Evolutionary conservation across 2,113 vertebrate genomes (phyloP), one percentile per base, ranked within the genome.

Genomic region (Equus przewalskii): DNA sequence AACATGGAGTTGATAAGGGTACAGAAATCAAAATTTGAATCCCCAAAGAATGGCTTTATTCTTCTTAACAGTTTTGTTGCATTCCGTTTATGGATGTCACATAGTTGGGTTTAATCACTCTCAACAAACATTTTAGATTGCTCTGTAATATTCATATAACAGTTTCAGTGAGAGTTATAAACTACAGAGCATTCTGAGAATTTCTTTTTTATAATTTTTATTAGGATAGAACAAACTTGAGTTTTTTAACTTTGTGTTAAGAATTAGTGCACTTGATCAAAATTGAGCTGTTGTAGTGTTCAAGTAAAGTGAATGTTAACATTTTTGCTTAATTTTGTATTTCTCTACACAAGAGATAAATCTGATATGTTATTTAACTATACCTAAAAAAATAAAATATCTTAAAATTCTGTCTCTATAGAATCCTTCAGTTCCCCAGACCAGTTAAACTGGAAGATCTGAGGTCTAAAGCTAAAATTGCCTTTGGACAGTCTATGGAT

Each of bases 401-500:
- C 75, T 96, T 16, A 91, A 95, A 97, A 98, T 94, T 95, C 15
- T 98, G 49, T 97, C 46, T 98, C 4, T 98, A 69, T 95, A 99
- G 99, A 98, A 99, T 99, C 92, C 98, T 99, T 96, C 99, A 99
- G 97, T 99, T 99, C 92, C 97, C 99, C 70, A 99, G 99, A 75
- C 99, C 99, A n/a, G 98, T 99, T 98, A 99, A 99, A 98, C 99
- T 99, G 96, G 99, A 99, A 96, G 99, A 99, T 98, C 99, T 99
- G 98, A 99, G 95, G 95, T 96, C 98, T 75, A 99, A 99, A 98
- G 99, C 99, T 96, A 99, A 99, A 98, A 98, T 99, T 98, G 99
- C 99, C 89, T 99, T 99, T 97, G 99, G 99, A 95, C 99, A 99
- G 95, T 97, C 98, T 24, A 99, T 99, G 99, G 99, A 99, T 98